phyloP scores from a whole-genome alignment of 2,888 invertebrate species.

The Chloroclysta siterata region DNA sequence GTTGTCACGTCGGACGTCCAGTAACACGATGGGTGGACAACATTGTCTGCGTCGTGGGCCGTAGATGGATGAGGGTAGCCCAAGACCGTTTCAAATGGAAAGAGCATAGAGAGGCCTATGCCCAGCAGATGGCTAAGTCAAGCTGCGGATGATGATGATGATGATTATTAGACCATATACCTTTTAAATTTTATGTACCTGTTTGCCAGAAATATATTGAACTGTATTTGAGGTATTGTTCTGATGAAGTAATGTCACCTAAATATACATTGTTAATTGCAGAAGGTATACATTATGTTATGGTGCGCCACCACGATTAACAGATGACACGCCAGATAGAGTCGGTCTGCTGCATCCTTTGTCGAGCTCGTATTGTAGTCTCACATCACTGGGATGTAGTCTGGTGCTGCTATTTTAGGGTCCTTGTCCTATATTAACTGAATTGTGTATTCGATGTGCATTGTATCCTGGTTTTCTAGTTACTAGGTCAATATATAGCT shows the following conservation, averaged over 20 bases:
- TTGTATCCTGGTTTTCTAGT: neutral
- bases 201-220: too few relatives aligned
- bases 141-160: too few relatives aligned
- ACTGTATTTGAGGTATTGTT: too few relatives aligned
- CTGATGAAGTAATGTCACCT: neutral
- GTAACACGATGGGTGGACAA: too few relatives aligned
- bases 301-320: neutral
- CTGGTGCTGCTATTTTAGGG: slow-evolving; percentile 5
- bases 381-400: slow-evolving; percentile 3
- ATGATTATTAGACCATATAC: too few relatives aligned
- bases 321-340: slow-evolving; percentile 26
- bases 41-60: too few relatives aligned
- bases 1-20: too few relatives aligned
- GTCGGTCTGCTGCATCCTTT: slow-evolving; percentile 24
- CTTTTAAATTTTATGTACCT: too few relatives aligned
- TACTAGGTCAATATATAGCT: neutral
- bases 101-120: too few relatives aligned
- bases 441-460: neutral
- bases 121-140: too few relatives aligned
- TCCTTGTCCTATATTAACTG: neutral
- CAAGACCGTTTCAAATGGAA: too few relatives aligned
- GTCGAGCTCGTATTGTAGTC: slow-evolving; percentile 8
- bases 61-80: too few relatives aligned
- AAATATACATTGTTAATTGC: neutral
- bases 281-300: neutral